phyloP scores from a whole-genome alignment of 2,888 invertebrate species.

The Pollenia angustigena region DNA sequence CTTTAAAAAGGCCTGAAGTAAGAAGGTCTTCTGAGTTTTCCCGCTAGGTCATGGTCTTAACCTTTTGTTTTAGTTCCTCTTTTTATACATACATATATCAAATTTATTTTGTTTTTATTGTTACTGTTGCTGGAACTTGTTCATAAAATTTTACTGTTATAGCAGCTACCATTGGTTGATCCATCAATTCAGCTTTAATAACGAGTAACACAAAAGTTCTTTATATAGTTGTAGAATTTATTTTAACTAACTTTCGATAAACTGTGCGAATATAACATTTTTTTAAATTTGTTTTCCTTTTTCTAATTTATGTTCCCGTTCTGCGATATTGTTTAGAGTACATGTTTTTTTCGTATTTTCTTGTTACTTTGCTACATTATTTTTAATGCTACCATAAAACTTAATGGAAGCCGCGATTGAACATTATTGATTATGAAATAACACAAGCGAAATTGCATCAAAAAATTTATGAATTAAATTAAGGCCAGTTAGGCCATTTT shows the following conservation, averaged over 20 bases:
- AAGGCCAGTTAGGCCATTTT: no score
- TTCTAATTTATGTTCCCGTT: constrained; percentile 23
- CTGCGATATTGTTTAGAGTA: background rate
- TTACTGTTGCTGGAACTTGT: constrained; percentile 22
- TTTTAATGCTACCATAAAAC: constrained; percentile 66
- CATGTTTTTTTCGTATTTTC: background rate
- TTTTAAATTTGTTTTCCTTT: constrained; percentile 8
- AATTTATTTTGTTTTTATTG: background rate
- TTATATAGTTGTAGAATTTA: constrained; percentile 54
- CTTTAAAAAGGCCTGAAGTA: no score
- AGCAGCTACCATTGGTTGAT: background rate
- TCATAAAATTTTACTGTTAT: constrained; percentile 60
- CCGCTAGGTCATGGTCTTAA: constrained; percentile 44
- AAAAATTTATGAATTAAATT: constrained; percentile 12
- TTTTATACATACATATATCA: constrained; percentile 25
- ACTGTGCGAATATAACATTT: constrained; percentile 14
- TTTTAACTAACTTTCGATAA: constrained; percentile 63
- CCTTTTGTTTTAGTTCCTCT: constrained; percentile 27
- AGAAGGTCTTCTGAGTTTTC: no score
- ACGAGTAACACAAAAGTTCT: constrained; percentile 39
- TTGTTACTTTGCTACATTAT: constrained; percentile 56
- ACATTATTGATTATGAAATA: constrained; percentile 62
- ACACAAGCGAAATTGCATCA: background rate
- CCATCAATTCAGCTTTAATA: background rate
- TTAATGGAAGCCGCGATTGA: constrained; percentile 65